These are phyloP conservation scores for Dermochelys coriacea DNA, from an alignment of 2,797 vertebrate species.

Conservation along the genomic window DNA sequence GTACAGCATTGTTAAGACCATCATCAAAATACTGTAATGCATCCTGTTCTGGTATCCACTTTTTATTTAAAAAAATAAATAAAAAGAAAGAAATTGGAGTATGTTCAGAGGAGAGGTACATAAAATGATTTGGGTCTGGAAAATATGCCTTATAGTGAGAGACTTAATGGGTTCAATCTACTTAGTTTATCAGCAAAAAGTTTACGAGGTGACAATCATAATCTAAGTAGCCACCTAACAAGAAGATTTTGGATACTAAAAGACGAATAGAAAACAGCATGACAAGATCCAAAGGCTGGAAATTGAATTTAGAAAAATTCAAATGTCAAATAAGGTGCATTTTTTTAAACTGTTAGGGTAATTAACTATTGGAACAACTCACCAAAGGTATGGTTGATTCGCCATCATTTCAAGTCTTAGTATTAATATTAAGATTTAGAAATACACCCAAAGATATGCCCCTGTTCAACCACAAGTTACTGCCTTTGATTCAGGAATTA, in stretches of 20 bases:
- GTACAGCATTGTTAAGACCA: background rate
- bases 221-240: background rate
- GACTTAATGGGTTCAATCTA: background rate
- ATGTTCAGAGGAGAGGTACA: background rate
- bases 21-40: background rate
- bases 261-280: background rate
- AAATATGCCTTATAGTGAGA: background rate
- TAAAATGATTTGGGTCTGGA: background rate
- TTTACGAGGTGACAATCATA: background rate
- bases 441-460: background rate
- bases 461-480: conserved; percentile 17
- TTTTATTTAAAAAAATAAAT: too few species aligned
- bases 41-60: background rate
- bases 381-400: background rate
- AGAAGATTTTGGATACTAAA: background rate
- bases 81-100: background rate
- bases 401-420: background rate
- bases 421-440: background rate
- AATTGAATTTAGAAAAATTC: background rate
- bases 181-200: background rate
- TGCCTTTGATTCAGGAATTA: background rate
- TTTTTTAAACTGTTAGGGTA: background rate
- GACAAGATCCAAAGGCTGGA: background rate
- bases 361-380: background rate
- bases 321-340: background rate